Conservation (phyloP, 2,888 invertebrate species). For the Pemphredon lugubris region DNA sequence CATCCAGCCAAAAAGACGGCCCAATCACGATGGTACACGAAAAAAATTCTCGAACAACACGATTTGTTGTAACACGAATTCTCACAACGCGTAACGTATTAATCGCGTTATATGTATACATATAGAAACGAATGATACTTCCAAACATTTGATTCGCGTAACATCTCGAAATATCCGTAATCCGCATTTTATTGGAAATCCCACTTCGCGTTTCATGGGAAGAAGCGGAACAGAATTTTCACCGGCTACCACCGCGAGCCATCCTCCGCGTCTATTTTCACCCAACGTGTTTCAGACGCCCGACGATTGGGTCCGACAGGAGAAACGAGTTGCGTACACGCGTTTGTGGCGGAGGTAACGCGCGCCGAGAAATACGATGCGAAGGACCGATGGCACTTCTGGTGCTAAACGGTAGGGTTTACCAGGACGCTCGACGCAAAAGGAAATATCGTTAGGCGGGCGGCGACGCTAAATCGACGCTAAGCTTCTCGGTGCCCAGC, state of each 20-base stretch:
- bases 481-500: no score
- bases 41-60: no score
- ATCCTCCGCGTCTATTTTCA: constrained; percentile 39
- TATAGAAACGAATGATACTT: no score
- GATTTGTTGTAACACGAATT: no score
- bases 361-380: constrained; percentile 1
- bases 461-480: no score
- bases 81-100: no score
- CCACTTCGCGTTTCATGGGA: neutral
- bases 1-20: no score
- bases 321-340: constrained; percentile 28
- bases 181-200: neutral
- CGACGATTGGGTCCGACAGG: constrained; percentile 44
- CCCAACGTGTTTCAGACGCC: constrained; percentile 31
- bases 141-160: no score
- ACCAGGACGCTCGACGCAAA: constrained; percentile 1
- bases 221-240: constrained; percentile 12
- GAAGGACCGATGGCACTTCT: constrained; percentile 1
- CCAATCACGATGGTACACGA: no score
- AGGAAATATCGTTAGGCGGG: neutral
- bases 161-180: neutral
- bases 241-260: constrained; percentile 22
- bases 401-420: neutral
- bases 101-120: no score
- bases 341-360: constrained; percentile 18